phyloP scores from a whole-genome alignment of 2,797 vertebrate genomes.

The Phyllotis vaccarum region DNA sequence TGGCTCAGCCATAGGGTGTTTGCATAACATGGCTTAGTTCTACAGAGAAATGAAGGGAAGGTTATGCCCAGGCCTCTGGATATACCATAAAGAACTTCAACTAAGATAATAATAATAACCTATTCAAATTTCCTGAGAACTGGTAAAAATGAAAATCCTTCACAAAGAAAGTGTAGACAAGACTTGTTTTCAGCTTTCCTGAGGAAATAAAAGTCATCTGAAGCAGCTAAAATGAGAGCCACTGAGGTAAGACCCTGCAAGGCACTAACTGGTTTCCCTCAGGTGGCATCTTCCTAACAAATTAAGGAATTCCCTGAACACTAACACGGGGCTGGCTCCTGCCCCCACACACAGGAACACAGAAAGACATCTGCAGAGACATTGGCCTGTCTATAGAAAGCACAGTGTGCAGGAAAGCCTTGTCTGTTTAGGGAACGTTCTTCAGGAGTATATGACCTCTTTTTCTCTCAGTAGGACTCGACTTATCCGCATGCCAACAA shows the following conservation, averaged over 20 bases:
- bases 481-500: not conserved
- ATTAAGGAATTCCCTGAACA: conserved; percentile 33
- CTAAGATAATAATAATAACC: not conserved
- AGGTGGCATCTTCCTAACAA: not conserved
- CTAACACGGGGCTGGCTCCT: conserved; percentile 17
- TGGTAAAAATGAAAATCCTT: not conserved
- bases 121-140: not conserved
- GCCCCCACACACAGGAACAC: conserved; percentile 27
- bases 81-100: not conserved
- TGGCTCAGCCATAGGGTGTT: not conserved
- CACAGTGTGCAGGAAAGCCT: not conserved
- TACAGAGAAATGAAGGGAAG: not conserved
- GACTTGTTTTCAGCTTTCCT: not conserved
- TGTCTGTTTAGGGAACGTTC: not conserved
- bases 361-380: not conserved
- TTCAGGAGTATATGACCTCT: not conserved
- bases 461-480: not conserved
- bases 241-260: not conserved
- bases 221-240: not conserved
- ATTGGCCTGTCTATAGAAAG: not conserved
- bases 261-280: conserved; percentile 16
- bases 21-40: not conserved
- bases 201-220: not conserved
- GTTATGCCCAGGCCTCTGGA: not conserved
- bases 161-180: not conserved